Percentiles rank a stretch among this genome's conserved stretches.
These are phyloP conservation scores for Procavia capensis DNA, from an alignment of 2,113 vertebrate genomes.

Conservation along the genomic window DNA sequence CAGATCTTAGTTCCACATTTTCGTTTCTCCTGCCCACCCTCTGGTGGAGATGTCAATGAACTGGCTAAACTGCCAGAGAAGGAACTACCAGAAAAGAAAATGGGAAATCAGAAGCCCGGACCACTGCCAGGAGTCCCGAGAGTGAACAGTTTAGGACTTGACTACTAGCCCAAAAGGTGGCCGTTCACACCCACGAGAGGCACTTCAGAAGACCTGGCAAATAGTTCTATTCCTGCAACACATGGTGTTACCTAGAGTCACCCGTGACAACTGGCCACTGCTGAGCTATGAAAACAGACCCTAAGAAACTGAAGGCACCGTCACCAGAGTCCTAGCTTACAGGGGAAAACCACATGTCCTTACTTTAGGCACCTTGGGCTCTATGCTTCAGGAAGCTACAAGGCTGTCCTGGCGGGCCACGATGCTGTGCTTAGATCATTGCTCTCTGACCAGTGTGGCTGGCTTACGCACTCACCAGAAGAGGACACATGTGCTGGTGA, in stretches of 20 bases:
- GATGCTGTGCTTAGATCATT: neutral
- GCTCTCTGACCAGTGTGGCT: neutral
- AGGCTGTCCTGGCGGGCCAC: neutral
- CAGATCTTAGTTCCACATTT: neutral
- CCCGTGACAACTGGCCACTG: neutral
- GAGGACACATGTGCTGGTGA: neutral
- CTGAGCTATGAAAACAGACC: neutral
- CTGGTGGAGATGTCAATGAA: conserved; percentile 47
- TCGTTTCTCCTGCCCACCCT: conserved; percentile 30
- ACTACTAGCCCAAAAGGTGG: neutral
- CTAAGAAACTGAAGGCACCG: neutral
- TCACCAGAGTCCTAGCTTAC: neutral
- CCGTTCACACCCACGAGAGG: neutral
- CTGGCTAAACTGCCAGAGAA: neutral
- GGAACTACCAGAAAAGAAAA: neutral
- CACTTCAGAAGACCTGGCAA: neutral
- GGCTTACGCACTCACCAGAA: neutral
- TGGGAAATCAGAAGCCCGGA: neutral
- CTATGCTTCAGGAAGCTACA: neutral
- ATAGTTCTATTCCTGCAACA: neutral
- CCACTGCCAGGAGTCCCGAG: neutral
- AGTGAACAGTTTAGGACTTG: neutral
- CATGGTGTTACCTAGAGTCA: neutral
- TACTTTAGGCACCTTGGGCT: neutral
- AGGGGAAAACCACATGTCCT: neutral